Evolutionary conservation across 2,888 invertebrate species (phyloP).

Genomic region (Trichacis sp.): DNA sequence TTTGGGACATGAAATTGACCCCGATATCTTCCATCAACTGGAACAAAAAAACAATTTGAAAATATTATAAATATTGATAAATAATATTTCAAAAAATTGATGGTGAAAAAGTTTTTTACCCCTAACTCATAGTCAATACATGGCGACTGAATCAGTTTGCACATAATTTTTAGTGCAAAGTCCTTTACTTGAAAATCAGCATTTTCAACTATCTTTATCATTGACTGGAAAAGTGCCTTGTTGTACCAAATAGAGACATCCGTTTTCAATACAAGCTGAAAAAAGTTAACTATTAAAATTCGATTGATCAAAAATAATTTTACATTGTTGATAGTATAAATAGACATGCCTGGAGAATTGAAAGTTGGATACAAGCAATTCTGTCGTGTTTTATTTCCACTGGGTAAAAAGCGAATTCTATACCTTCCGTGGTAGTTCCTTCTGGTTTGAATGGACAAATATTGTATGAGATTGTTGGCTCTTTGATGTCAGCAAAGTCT

Average conservation of each 20-base stretch:
- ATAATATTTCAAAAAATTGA: too few species aligned
- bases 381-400: constrained; percentile 12
- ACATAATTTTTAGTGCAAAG: constrained; percentile 50
- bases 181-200: constrained; percentile 55
- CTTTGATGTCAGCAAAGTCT: constrained; percentile 14
- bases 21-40: constrained; percentile 47
- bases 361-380: constrained; percentile 21
- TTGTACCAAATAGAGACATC: constrained; percentile 56
- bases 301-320: not conserved
- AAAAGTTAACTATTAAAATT: not conserved
- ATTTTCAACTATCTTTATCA: constrained; percentile 48
- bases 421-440: constrained; percentile 1
- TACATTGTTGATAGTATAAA: not conserved
- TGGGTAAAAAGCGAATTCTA: constrained; percentile 16
- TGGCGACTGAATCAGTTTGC: constrained; percentile 48
- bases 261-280: constrained; percentile 50
- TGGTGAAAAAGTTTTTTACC: too few species aligned
- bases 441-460: constrained; percentile 15
- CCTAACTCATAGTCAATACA: too few species aligned
- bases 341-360: constrained; percentile 21
- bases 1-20: constrained; percentile 49
- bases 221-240: constrained; percentile 45
- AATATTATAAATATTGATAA: too few species aligned
- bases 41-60: constrained; percentile 18
- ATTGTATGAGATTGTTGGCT: not conserved